These are phyloP conservation scores for Subacronicta megacephala DNA, from an alignment of 2,888 invertebrate genomes.

Conservation along the genomic window DNA sequence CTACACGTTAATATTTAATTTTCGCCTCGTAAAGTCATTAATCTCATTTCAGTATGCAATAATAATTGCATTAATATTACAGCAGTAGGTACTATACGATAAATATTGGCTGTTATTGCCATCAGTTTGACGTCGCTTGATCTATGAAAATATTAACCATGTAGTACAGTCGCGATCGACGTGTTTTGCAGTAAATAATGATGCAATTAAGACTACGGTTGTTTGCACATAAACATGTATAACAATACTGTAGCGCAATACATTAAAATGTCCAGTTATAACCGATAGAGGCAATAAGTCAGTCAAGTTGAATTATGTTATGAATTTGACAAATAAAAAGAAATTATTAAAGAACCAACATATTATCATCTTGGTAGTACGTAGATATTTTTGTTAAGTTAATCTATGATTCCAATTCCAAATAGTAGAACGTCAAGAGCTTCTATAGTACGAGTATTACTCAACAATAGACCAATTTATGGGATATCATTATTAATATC, in stretches of 20 bases:
- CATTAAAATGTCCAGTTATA: slow-evolving; percentile 19
- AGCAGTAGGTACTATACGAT: background rate
- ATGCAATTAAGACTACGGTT: slow-evolving; percentile 6
- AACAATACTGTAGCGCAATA: slow-evolving; percentile 17
- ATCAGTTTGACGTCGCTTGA: slow-evolving; percentile 4
- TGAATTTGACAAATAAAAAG: no score
- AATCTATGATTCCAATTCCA: no score
- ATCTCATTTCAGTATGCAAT: slow-evolving; percentile 12
- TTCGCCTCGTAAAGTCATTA: slow-evolving; percentile 11
- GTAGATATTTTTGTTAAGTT: no score
- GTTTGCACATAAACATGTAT: slow-evolving; percentile 12
- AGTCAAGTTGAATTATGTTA: no score
- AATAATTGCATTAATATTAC: slow-evolving; percentile 3
- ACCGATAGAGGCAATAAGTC: no score
- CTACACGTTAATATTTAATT: no score
- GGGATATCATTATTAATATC: no score
- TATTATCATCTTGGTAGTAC: no score
- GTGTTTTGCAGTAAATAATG: slow-evolving; percentile 2
- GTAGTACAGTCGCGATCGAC: background rate
- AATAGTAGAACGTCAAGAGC: no score
- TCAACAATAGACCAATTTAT: no score
- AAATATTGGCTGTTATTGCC: slow-evolving; percentile 3
- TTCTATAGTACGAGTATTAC: no score
- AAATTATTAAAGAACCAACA: no score
- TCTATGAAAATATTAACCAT: slow-evolving; percentile 11